Evolutionary conservation across 2,113 vertebrate species (phyloP).

Genomic region (Archocentrus centrarchus): DNA sequence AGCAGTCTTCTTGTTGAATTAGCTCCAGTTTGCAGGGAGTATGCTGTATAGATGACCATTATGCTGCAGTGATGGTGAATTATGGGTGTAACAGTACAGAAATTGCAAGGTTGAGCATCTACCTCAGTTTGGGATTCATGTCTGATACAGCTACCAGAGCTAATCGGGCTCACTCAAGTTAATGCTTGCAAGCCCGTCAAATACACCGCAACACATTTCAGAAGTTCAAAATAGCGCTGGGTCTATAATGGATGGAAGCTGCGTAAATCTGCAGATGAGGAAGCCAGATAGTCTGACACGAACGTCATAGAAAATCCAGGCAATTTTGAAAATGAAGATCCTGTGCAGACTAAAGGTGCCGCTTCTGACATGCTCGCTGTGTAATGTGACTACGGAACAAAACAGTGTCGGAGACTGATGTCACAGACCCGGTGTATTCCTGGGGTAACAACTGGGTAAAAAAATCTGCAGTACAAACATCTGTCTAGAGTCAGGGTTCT

Average conservation of each 20-base stretch:
- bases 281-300: neutral
- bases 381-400: neutral
- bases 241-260: neutral
- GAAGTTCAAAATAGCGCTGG: neutral
- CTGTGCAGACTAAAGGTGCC: neutral
- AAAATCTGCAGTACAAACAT: neutral
- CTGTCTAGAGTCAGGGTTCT: too few relatives aligned
- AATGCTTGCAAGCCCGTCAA: neutral
- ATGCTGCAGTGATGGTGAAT: neutral
- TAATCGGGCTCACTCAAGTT: neutral
- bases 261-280: neutral
- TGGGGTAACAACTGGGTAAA: neutral
- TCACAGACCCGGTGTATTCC: neutral
- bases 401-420: neutral
- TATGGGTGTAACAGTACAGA: neutral
- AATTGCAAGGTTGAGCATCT: too few relatives aligned
- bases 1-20: neutral
- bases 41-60: neutral
- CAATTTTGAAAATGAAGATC: neutral
- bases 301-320: neutral
- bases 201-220: neutral
- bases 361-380: neutral
- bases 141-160: neutral
- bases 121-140: too few relatives aligned
- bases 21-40: conserved; percentile 3